Base-by-base conservation (phyloP, 1,140 invertebrate genomes). In the Daktulosphaira vitifoliae region DNA sequence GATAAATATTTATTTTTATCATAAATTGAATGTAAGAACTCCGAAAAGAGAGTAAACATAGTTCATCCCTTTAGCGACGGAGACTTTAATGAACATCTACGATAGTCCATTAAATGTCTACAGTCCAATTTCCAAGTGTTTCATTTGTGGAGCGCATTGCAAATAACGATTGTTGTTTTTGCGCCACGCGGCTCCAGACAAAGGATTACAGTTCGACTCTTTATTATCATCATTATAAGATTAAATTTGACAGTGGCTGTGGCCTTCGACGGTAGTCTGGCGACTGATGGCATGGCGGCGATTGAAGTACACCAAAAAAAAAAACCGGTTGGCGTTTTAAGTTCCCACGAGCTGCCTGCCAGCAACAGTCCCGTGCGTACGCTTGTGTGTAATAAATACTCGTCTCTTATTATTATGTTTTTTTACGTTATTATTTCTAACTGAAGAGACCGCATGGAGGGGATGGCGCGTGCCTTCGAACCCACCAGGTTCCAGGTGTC, bases 271-370 rank as follows among this genome's bases (percentile, higher is more conserved):
- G 26, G 56, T 48, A 48, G 56, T 62, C 56, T 62, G 39, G 56
- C 46, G 20, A 62, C 42, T 39, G 56, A 39, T 29, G 56, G 56
- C 54, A 44, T 26, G 23, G 25, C 23, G 54, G 18, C 52, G 52
- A 20, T 18, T 29, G 56, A 62, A 62, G 42, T 48, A 39, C 16
- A 48, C 56, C 56, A 25, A 62, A 62, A 62, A 44, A 44, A n/a
- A 44, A 46, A 62, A 62, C 53, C 54, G 54, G 54, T 59, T 44
- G 54, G 54, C 54, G 54, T 59, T 59, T 59, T 56, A 56, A 59
- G 54, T 59, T 59, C 54, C 39, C 54, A 59, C 54, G 54, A 42
- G 52, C 52, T 38, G 52, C 33, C 52, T 37, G 52, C 13, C 52
- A 51, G 52, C 18, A 51, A 26, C 23, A 6, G 13, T 13, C 5